Evolutionary conservation across 2,113 vertebrate genomes (phyloP), one percentile per base, ranked within the genome.

Genomic region (Corynorhinus townsendii): DNA sequence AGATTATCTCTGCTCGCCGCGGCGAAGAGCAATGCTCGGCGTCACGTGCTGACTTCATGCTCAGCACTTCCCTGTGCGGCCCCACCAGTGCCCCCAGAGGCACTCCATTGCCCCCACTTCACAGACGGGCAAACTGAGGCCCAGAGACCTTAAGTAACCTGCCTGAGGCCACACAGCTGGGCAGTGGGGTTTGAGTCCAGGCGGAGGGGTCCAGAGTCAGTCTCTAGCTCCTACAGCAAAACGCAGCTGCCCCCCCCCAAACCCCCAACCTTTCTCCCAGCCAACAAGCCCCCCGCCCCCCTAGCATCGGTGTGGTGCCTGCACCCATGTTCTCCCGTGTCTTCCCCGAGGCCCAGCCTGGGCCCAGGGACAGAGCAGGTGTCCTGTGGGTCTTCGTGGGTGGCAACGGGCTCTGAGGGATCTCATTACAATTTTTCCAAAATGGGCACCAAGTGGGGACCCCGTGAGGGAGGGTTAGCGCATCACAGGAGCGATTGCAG

Each of bases 101-200:
- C 5, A 11, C 30, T 40, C 52, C 19, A 30, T 2, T 3, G 43
- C 3, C 28, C 54, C 17, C 47, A n/a, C 20, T 82, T 82, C 81
- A n/a, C n/a, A 64, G 83, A 30, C 62, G 28, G 10, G n/a, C 80
- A 89, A 91, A 64, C 17, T 22, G 66, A 93, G 47, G 69, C 64
- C 75, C 22, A 17, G 38, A 79, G 77, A 43, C 12, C 40, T 28
- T 56, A 64, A 49, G 11, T 11, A 76, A 73, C 4, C 35, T 73
- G 14, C 35, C 47, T 24, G 8, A 43, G 33, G 12, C 47, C 56
- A 45, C 76, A 16, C 38, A 52, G 49, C 64, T n/a, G 47, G 45
- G 20, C 90, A 88, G 4, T 2, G 66, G 35, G 20, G 11, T 35
- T 33, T 22, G 49, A 64, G 30, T 11, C 9, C n/a, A 8, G 35